Conservation (phyloP, 2,888 invertebrate species). For the Limnephilus auricula region DNA sequence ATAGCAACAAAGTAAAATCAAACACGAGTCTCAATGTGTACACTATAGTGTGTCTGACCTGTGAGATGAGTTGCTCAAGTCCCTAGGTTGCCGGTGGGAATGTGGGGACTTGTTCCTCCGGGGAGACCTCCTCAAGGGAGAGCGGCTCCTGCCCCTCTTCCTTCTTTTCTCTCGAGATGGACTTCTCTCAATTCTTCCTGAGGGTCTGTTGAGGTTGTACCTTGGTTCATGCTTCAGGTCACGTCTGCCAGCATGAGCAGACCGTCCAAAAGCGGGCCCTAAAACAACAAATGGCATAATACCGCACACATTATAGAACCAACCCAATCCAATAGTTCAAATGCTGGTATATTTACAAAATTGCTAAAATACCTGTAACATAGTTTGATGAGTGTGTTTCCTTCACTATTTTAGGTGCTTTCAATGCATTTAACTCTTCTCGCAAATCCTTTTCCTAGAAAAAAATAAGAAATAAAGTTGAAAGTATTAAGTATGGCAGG, state of each 20-base stretch:
- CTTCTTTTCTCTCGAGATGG: conserved; percentile 20
- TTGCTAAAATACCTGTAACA: neutral
- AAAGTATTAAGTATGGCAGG: neutral
- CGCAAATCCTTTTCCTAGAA: conserved; percentile 54
- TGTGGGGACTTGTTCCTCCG: conserved; percentile 33
- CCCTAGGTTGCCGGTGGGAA: neutral
- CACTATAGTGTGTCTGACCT: neutral
- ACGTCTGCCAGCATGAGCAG: neutral
- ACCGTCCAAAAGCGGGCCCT: neutral
- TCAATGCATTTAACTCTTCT: conserved; percentile 51
- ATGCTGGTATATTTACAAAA: neutral
- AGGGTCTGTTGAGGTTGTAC: no score
- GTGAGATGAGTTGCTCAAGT: neutral
- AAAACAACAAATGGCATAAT: neutral
- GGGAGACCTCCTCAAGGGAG: conserved; percentile 28
- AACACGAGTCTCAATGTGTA: no score
- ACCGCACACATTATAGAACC: neutral
- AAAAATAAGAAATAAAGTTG: neutral
- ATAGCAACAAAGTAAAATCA: neutral
- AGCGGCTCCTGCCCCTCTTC: neutral
- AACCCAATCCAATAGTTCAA: neutral
- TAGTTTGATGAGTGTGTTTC: neutral
- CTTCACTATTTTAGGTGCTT: conserved; percentile 32
- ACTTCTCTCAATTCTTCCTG: neutral
- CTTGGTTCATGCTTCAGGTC: neutral